Conservation (phyloP, 1,140 invertebrate genomes). For the Pogonus chalceus region DNA sequence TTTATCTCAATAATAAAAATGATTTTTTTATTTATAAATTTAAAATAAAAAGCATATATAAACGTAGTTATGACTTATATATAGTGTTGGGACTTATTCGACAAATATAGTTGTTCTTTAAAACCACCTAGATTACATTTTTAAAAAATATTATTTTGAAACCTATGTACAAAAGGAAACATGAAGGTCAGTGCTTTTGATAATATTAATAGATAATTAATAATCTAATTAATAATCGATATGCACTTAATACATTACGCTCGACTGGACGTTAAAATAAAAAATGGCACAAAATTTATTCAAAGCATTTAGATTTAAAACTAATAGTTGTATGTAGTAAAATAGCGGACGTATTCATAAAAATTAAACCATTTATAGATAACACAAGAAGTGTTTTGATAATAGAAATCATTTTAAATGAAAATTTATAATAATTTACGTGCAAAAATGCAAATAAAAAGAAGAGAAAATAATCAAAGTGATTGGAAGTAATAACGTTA, state of each 20-base stretch:
- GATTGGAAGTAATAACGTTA: neutral
- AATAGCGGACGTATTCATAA: neutral
- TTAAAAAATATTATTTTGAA: slow-evolving; percentile 7
- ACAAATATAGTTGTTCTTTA: slow-evolving; percentile 4
- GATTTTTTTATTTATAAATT: too few species aligned
- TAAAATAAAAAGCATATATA: too few species aligned
- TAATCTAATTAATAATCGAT: neutral
- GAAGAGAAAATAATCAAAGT: neutral
- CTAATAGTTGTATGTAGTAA: too few species aligned
- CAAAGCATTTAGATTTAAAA: neutral
- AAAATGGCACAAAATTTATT: neutral
- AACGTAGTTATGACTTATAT: too few species aligned
- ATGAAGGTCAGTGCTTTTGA: slow-evolving; percentile 4
- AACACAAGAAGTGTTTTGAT: neutral
- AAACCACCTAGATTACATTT: slow-evolving; percentile 4
- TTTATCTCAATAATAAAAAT: too few species aligned
- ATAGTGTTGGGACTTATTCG: neutral
- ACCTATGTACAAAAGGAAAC: slow-evolving; percentile 2
- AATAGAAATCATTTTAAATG: neutral
- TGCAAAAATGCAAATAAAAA: neutral
- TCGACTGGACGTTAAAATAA: neutral
- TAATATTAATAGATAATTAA: neutral
- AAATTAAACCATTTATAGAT: neutral
- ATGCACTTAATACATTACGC: neutral
- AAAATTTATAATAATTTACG: neutral